phyloP scores from a whole-genome alignment of 1,140 invertebrate genomes.

The Drosophila nebulosa region DNA sequence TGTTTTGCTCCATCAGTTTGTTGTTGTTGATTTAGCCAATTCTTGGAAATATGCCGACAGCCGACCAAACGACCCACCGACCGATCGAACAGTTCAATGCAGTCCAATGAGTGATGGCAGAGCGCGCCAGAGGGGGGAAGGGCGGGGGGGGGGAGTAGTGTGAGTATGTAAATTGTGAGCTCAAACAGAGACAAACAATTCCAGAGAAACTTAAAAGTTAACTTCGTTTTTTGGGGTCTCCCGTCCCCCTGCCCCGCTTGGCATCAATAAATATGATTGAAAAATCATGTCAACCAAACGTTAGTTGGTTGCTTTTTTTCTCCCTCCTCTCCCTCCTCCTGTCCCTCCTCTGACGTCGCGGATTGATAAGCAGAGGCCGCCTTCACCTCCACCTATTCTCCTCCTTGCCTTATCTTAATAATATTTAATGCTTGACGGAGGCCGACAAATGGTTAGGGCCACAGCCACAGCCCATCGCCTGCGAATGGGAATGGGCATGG shows the following conservation, averaged over 20 bases:
- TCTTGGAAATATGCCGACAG: constrained; percentile 68
- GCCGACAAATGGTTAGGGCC: constrained; percentile 12
- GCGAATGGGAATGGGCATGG: constrained; percentile 13
- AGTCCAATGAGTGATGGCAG: too few relatives aligned
- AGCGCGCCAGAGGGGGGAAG: too few relatives aligned
- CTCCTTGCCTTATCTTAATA: constrained; percentile 78
- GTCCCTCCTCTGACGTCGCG: constrained; percentile 67
- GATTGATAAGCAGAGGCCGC: constrained; percentile 70
- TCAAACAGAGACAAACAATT: constrained; percentile 36
- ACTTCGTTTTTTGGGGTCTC: constrained; percentile 1
- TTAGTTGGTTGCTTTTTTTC: not conserved
- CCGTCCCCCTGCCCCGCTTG: too few relatives aligned
- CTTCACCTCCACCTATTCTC: too few relatives aligned
- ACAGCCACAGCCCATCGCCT: not conserved
- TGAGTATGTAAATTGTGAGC: constrained; percentile 59
- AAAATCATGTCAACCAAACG: constrained; percentile 59
- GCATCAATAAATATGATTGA: constrained; percentile 71
- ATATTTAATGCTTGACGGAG: constrained; percentile 70
- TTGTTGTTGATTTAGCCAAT: constrained; percentile 67
- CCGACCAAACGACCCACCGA: not conserved
- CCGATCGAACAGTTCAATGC: not conserved
- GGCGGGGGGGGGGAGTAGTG: too few relatives aligned
- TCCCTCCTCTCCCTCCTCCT: constrained; percentile 15
- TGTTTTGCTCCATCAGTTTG: constrained; percentile 65
- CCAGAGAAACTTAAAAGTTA: constrained; percentile 7